Evolutionary conservation across 2,888 invertebrate genomes (phyloP).

Genomic region (Panopea generosa): DNA sequence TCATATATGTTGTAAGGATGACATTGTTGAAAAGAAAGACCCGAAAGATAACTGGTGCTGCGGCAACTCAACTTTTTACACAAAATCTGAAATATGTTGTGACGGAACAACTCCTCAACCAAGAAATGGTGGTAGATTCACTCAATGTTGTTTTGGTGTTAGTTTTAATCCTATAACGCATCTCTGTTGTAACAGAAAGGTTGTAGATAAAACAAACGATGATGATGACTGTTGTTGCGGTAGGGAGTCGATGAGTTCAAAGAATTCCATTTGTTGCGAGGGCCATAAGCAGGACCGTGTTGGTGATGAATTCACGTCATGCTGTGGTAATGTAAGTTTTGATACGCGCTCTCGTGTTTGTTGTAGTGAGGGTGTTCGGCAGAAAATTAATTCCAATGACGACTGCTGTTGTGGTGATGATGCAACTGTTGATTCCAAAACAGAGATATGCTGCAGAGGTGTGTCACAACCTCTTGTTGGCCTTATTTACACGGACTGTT

Average conservation of each 20-base stretch:
- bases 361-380: constrained; percentile 37
- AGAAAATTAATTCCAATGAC: constrained; percentile 48
- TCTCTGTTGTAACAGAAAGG: constrained; percentile 45
- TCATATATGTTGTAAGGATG: constrained; percentile 25
- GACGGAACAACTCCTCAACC: constrained; percentile 32
- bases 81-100: constrained; percentile 56
- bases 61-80: constrained; percentile 35
- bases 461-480: constrained; percentile 42
- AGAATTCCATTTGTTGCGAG: constrained; percentile 45
- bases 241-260: constrained; percentile 33
- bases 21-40: constrained; percentile 33
- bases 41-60: constrained; percentile 51
- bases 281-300: constrained; percentile 34
- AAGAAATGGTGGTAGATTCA: constrained; percentile 27
- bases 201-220: constrained; percentile 24
- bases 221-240: constrained; percentile 51
- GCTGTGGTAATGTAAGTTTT: constrained; percentile 47
- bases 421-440: constrained; percentile 38
- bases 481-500: constrained; percentile 39
- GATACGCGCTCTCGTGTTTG: constrained; percentile 39
- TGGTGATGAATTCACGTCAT: constrained; percentile 33
- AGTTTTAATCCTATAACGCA: constrained; percentile 24
- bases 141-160: constrained; percentile 43
- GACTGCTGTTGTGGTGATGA: constrained; percentile 54
- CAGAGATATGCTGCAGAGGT: constrained; percentile 51